Percentiles rank a stretch among this genome's conserved stretches.
Evolutionary conservation across 2,888 invertebrate species (phyloP).

Genomic region (Lasioglossum pauxillum): DNA sequence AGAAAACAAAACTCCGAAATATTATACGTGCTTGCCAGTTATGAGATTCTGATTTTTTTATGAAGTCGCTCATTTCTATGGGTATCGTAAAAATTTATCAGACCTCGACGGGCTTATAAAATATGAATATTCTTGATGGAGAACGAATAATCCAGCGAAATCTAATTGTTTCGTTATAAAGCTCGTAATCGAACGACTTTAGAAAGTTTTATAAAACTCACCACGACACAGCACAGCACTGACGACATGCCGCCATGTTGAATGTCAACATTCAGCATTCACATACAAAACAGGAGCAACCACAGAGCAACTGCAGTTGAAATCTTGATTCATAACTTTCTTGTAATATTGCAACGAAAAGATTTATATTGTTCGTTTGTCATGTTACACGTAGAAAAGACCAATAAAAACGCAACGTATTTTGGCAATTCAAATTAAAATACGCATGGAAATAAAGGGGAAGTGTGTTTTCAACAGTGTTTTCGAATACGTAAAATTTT

Average conservation of each 20-base stretch:
- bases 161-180: conserved; percentile 57
- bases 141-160: conserved; percentile 8
- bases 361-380: conserved; percentile 24
- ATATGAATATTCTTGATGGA: conserved; percentile 25
- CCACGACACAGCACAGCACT: conserved; percentile 98
- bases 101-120: neutral
- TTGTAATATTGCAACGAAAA: conserved; percentile 40
- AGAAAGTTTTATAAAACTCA: conserved; percentile 88
- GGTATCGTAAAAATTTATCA: conserved; percentile 20
- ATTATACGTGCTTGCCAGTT: conserved; percentile 71
- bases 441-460: conserved; percentile 12
- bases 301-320: conserved; percentile 49
- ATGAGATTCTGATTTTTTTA: conserved; percentile 78
- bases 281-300: conserved; percentile 70
- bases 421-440: conserved; percentile 21
- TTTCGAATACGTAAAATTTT: conserved; percentile 21
- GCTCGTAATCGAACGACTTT: conserved; percentile 66
- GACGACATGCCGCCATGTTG: conserved; percentile 98
- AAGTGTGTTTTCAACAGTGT: conserved; percentile 21
- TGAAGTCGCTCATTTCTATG: conserved; percentile 65
- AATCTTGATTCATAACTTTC: conserved; percentile 43
- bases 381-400: conserved; percentile 4
- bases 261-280: conserved; percentile 89
- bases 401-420: conserved; percentile 1
- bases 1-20: conserved; percentile 47